A percentile compares a stretch with the other conserved stretches of the same genome.
phyloP scores from a whole-genome alignment of 2,888 invertebrate genomes.

The Elmis aenea region DNA sequence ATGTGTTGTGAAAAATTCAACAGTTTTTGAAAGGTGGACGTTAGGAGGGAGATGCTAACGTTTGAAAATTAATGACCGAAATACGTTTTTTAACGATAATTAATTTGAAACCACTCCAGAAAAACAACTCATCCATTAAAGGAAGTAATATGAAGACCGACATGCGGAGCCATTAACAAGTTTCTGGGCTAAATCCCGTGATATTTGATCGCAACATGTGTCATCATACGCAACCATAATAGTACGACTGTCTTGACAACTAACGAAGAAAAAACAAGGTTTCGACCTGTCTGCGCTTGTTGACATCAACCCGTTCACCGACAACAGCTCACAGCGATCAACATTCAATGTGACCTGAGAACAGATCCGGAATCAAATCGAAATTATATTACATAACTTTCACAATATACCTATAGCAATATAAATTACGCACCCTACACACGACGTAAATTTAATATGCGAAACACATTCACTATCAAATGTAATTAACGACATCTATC shows the following conservation, averaged over 20 bases:
- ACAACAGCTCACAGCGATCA: neutral
- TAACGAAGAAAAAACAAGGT: constrained; percentile 17
- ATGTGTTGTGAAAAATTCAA: no score
- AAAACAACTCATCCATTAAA: constrained; percentile 23
- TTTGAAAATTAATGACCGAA: constrained; percentile 22
- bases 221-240: constrained; percentile 27
- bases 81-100: constrained; percentile 21
- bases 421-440: no score
- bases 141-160: constrained; percentile 17
- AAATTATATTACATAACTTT: no score
- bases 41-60: constrained; percentile 15
- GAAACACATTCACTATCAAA: no score
- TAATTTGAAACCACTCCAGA: constrained; percentile 18
- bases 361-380: neutral
- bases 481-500: no score
- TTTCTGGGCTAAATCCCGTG: constrained; percentile 25
- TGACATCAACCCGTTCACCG: constrained; percentile 13
- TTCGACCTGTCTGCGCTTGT: constrained; percentile 25
- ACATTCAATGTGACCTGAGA: neutral
- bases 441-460: no score
- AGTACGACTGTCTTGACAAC: constrained; percentile 12
- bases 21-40: constrained; percentile 23
- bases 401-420: no score
- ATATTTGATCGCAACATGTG: constrained; percentile 32
- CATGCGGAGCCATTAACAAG: constrained; percentile 21